A percentile compares a stretch with the other conserved stretches of the same genome.
Conservation (phyloP, 1,140 invertebrate species). For the Tetragonula clypearis region DNA sequence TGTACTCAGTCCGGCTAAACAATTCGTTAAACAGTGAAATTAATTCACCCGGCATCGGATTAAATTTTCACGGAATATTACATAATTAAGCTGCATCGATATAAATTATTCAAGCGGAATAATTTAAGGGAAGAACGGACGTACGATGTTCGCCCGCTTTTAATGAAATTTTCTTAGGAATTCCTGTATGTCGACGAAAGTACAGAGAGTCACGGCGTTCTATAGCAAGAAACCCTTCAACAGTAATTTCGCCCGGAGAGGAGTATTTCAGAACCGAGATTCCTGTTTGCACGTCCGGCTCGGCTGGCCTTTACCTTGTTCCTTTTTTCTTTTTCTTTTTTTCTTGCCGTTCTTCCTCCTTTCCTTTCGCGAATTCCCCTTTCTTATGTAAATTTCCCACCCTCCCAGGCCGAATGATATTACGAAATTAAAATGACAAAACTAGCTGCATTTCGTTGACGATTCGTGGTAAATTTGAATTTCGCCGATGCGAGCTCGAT, state of each 20-base stretch:
- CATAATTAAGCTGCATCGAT: not conserved
- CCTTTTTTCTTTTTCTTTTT: not conserved
- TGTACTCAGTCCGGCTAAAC: not conserved
- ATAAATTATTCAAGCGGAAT: not conserved
- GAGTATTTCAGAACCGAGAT: conserved; percentile 12
- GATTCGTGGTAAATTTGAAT: not conserved
- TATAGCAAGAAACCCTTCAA: not conserved
- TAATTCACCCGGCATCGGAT: not conserved
- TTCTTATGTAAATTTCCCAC: not conserved
- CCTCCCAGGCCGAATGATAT: not conserved
- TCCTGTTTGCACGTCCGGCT: conserved; percentile 14
- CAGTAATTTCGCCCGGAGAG: not conserved
- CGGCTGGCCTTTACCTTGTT: not conserved
- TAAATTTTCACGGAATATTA: not conserved
- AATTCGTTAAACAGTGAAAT: not conserved
- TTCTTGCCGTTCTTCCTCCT: conserved; percentile 2
- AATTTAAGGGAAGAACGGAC: not conserved
- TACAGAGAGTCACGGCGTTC: not conserved
- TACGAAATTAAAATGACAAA: not conserved
- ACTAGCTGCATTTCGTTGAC: not conserved
- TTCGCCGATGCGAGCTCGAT: not conserved
- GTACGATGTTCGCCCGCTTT: not conserved
- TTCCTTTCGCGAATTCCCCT: not conserved
- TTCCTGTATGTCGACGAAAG: not conserved
- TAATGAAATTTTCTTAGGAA: conserved; percentile 16